Evolutionary conservation across 1,140 invertebrate genomes (phyloP).

Genomic region (Yoshiicerus persimilis): DNA sequence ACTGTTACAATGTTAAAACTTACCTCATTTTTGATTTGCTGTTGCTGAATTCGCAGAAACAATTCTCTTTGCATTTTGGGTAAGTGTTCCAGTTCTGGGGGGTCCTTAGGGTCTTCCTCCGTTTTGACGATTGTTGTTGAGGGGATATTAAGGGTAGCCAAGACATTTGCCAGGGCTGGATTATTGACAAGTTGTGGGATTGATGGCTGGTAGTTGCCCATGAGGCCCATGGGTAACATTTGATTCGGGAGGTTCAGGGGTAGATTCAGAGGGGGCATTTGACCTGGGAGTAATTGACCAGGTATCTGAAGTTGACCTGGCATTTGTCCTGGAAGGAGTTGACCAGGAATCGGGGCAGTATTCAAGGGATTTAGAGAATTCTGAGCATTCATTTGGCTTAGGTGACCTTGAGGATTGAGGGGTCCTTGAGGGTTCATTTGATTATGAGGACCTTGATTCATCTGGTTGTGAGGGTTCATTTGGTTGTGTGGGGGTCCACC

Average conservation of each 20-base stretch:
- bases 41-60: conserved; percentile 67
- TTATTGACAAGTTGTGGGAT: conserved; percentile 36
- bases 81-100: conserved; percentile 60
- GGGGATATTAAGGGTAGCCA: conserved; percentile 34
- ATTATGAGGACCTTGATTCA: background rate
- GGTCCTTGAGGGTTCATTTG: background rate
- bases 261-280: background rate
- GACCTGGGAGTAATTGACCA: background rate
- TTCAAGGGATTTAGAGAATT: background rate
- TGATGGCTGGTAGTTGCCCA: background rate
- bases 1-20: no score
- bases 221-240: background rate
- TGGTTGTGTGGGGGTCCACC: background rate
- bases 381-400: background rate
- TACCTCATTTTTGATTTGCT: conserved; percentile 60
- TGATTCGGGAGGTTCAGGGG: background rate
- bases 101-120: conserved; percentile 45
- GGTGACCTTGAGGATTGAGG: background rate
- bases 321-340: background rate
- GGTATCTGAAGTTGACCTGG: background rate
- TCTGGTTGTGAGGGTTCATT: background rate
- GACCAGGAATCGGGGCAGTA: background rate
- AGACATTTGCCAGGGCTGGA: conserved; percentile 36
- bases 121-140: conserved; percentile 4
- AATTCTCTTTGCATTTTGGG: conserved; percentile 69